A percentile compares a stretch with the other conserved stretches of the same genome.
phyloP scores from a whole-genome alignment of 2,888 invertebrate genomes.

The Leptodirus hochenwartii region DNA sequence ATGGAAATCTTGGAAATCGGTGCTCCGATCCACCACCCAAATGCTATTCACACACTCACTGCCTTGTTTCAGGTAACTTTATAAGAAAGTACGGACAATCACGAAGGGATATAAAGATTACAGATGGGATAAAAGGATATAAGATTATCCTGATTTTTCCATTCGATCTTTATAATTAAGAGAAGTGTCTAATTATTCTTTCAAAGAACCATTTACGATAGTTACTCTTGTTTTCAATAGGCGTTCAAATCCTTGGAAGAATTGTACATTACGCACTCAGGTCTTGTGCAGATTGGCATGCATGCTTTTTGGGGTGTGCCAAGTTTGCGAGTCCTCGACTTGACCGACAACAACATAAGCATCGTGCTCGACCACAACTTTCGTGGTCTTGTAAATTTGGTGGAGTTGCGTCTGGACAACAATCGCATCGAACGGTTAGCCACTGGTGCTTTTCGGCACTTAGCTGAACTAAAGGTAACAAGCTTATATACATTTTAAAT shows the following conservation, averaged over 20 bases:
- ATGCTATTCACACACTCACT: conserved; percentile 48
- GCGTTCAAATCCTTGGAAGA: conserved; percentile 41
- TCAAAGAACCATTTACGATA: no score
- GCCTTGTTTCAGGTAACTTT: conserved; percentile 45
- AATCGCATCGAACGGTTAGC: conserved; percentile 59
- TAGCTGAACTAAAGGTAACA: conserved; percentile 49
- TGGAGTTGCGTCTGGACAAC: conserved; percentile 50
- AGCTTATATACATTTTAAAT: no score
- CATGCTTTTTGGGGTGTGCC: conserved; percentile 68
- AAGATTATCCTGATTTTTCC: no score
- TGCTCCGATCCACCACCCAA: conserved; percentile 36
- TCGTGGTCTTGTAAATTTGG: conserved; percentile 53
- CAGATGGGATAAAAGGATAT: no score
- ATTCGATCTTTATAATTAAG: no score
- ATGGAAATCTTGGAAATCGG: conserved; percentile 48
- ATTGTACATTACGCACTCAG: conserved; percentile 52
- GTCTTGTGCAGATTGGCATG: conserved; percentile 57
- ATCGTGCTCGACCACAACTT: conserved; percentile 54
- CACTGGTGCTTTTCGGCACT: conserved; percentile 55
- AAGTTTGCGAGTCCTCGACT: conserved; percentile 36
- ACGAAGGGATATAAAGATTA: no score
- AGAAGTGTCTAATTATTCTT: no score
- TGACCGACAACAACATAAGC: conserved; percentile 56
- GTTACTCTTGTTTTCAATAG: no score
- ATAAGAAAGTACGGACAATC: no score